Base-by-base conservation (phyloP, 2,888 invertebrate species). In the Erebia epiphron region DNA sequence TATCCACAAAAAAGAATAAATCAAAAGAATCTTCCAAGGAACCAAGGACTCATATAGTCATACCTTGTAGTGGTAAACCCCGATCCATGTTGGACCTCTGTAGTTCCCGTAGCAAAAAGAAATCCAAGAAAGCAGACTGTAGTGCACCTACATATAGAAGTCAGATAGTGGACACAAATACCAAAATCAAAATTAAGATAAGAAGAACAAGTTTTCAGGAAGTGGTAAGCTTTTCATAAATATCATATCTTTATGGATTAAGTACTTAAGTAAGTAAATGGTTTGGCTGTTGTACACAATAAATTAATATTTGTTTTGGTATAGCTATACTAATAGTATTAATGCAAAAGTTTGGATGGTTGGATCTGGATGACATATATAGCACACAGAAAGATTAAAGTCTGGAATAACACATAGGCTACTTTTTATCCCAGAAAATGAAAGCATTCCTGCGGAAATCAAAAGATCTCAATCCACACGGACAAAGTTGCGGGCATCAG, bases 151-250 rank as follows among this genome's bases (percentile, higher is more conserved):
- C 94, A 78, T 95, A 95, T 87, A 94, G 92, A 77, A 95, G 95
- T 83, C 94, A 95, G 86, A 95, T 95, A 79, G 94, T 95, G 77
- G 95, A 95, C 81, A 95, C 95, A 75, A 89, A 88, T 82, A 95
- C 95, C 79, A 94, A 95, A 73, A 95, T 96, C 81, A 96, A 96
- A 86, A 94, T 96, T 80, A 94, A 95, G 81, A 96, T 96, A 79
- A 95, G 94, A 84, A 96, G 95, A 87, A 95, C 95, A 80, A 91
- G 85, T 81, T 78, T 84, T 76, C 88, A 88, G 82, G 87, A 91
- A 82, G 83, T 82, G 75, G 92, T 92, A 83, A 91, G 91, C 56
- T 66, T 57, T 56, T 56, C n/a, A 35, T 16, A 4, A 52, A 64
- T 13, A 21, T 10, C 9, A 10, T 41, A 50, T 13, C 21, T 50